Evolutionary conservation across 2,888 invertebrate genomes (phyloP).

Genomic region (Temnothorax ravouxi): DNA sequence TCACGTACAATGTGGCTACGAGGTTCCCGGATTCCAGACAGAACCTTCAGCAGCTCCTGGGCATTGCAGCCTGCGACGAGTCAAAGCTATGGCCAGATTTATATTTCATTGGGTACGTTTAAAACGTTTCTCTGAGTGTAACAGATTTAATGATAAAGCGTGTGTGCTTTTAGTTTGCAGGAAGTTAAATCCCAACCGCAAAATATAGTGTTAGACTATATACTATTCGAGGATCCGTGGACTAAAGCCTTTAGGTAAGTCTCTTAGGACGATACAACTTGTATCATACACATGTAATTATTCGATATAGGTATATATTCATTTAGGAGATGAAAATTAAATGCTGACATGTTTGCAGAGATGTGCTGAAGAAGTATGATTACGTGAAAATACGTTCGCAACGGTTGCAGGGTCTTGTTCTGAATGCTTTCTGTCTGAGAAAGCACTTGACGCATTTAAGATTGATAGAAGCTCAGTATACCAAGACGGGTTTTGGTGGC

Average conservation of each 20-base stretch:
- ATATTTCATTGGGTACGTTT: conserved; percentile 92
- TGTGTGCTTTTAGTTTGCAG: conserved; percentile 89
- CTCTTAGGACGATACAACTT: background rate
- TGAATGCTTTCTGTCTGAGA: conserved; percentile 92
- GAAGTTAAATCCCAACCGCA: conserved; percentile 96
- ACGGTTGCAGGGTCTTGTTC: conserved; percentile 93
- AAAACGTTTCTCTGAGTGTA: background rate
- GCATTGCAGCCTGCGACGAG: conserved; percentile 89
- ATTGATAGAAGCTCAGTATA: conserved; percentile 95
- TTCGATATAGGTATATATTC: background rate
- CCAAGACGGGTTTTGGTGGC: conserved; percentile 96
- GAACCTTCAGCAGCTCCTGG: conserved; percentile 91
- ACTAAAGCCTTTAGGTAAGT: conserved; percentile 89
- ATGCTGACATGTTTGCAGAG: conserved; percentile 85
- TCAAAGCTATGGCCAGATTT: conserved; percentile 92
- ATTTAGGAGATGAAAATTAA: background rate
- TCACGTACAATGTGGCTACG: conserved; percentile 97
- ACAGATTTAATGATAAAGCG: conserved; percentile 23
- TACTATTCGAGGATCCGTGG: conserved; percentile 95
- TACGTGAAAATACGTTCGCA: conserved; percentile 94
- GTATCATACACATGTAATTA: background rate
- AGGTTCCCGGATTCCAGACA: conserved; percentile 89
- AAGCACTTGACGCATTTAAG: conserved; percentile 93
- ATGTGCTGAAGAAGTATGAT: conserved; percentile 90
- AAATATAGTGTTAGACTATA: conserved; percentile 91